Evolutionary conservation across 2,797 vertebrate genomes (phyloP), one percentile per base, ranked within the genome.

Genomic region (Triplophysa bombifrons): DNA sequence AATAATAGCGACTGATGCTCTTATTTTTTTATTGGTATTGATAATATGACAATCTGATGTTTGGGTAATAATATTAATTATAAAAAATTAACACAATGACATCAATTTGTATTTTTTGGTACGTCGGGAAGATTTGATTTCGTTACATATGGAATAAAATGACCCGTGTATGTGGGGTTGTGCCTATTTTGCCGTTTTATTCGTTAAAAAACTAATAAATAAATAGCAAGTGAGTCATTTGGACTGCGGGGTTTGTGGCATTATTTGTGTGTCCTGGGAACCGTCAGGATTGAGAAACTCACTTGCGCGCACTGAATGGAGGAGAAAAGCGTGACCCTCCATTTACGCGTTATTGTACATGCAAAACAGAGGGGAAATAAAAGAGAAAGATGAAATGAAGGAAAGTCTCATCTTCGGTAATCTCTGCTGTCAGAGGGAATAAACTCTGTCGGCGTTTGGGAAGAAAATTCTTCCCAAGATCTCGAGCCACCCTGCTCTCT

Each of bases 401-500:
- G 1, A 13, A 51, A 51, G 50, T 51, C 50, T 51, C 55, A 20
- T 25, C 56, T 58, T 58, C 12, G 11, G 55, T 51, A 51, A 51
- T 51, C 50, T 51, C 50, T 51, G 50, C 73, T 46, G 74, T 76
- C 63, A 76, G 51, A 44, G 69, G 30, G 82, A 80, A 71, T 63
- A 27, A 71, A 71, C 41, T 1, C 60, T 66, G 30, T 44, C 12
- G 81, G 27, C 69, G 68, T 80, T 80, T 64, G 12, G 72, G 13
- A 60, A 7, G 41, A 41, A 41, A 17, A 81, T 80, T 81, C 78
- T 84, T 82, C 76, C 74, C 74, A 82, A 82, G 80, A 71, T 46
- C 82, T 30, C 50, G 55, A 58, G 74, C n/a, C 41, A 41, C 41
- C 41, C 41, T 41, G 74, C 17, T 27, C 73, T 74, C 55, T 17